These are phyloP conservation scores for Brachionus angularis DNA, from an alignment of 1,140 invertebrate genomes.

Conservation along the genomic window DNA sequence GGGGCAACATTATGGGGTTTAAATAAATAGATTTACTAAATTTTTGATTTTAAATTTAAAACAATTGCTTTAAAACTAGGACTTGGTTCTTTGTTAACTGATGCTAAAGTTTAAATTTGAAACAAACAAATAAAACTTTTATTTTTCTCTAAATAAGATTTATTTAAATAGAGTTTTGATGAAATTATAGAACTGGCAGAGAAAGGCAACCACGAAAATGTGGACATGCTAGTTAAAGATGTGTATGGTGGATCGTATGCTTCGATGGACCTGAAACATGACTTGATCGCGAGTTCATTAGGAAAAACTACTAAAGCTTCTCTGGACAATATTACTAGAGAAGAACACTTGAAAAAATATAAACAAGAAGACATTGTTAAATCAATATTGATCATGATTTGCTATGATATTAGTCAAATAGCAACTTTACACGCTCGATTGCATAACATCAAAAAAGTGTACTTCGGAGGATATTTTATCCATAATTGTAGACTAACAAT, in stretches of 20 bases:
- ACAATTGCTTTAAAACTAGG: constrained; percentile 59
- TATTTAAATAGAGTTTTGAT: constrained; percentile 90
- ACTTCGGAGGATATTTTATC: constrained; percentile 96
- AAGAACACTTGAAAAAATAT: constrained; percentile 73
- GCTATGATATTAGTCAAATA: constrained; percentile 97
- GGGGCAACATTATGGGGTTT: constrained; percentile 93
- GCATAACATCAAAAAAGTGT: constrained; percentile 69
- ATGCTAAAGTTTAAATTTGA: constrained; percentile 62
- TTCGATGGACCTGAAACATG: constrained; percentile 80
- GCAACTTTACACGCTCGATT: constrained; percentile 81
- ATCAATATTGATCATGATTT: constrained; percentile 94
- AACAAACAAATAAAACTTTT: constrained; percentile 57
- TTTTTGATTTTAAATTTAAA: constrained; percentile 67
- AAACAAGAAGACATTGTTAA: constrained; percentile 82
- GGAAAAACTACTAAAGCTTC: constrained; percentile 67
- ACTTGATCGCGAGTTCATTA: constrained; percentile 84
- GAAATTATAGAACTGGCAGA: constrained; percentile 91
- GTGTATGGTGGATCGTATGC: constrained; percentile 96
- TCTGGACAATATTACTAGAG: constrained; percentile 71
- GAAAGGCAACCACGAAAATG: constrained; percentile 82
- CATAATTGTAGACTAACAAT: constrained; percentile 94
- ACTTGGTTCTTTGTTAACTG: constrained; percentile 68
- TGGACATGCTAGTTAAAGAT: constrained; percentile 91
- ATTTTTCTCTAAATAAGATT: no score
- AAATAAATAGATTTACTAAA: constrained; percentile 66